Base-by-base conservation (phyloP, 2,113 vertebrate species). In the Rhinopomastus cyanomelas region DNA sequence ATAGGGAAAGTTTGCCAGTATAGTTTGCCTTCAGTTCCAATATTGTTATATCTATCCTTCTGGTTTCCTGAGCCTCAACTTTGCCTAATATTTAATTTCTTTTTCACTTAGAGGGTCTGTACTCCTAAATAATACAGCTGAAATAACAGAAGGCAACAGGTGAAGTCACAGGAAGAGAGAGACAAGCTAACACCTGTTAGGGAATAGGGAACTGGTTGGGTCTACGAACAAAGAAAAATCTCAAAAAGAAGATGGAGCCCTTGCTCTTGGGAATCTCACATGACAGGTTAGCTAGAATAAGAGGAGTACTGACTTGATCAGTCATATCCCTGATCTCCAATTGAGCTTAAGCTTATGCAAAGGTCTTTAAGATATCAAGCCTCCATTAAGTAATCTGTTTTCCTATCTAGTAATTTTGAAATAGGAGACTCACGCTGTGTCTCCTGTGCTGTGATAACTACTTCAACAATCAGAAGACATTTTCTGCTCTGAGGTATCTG, bases 301-400 rank as follows among this genome's bases (percentile, higher is more conserved):
- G 44, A 37, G 6, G 23, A 88, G 6, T 72, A 30, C 16, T 91
- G 62, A 39, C 55, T 76, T 76, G 67, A 76, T 85, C 49, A 42
- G 29, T 78, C 6, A 8, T 89, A 72, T 76, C 59, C 67, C 11
- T 79, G 67, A 61, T 59, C 25, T 15, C 10, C 87, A 68, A 75
- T 3, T 65, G 75, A 95, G 49, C 25, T 85, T 85, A 95, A 87
- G 79, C 39, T 48, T 92, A 90, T 93, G 39, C 36, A 89, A 82
- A 91, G 66, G 59, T 89, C 78, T 87, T 95, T 81, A 90, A 87
- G 74, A 84, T 87, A 88, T 18, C 8, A 2, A 26, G 44, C 78
- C 26, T 77, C 44, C 22, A 90, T 78, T 76, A 89, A 91, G 57
- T 85, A 85, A 72, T 90, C 78, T 92, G 29, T 81, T 92, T 90